phyloP scores from a whole-genome alignment of 2,888 invertebrate species.

The Pegoplata infirma region DNA sequence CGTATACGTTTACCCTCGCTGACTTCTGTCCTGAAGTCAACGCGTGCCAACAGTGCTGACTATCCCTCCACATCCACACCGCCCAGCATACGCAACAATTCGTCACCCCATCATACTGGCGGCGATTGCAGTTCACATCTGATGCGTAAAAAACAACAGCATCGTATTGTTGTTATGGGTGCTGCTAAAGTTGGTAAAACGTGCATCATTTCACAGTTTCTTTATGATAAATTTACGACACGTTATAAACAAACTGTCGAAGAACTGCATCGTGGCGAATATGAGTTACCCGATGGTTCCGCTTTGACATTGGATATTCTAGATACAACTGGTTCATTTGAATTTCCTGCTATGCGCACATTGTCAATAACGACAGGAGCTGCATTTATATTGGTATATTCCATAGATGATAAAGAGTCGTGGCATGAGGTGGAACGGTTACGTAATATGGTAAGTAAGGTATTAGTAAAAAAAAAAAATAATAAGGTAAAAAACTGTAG shows the following conservation, averaged over 20 bases:
- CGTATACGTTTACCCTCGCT: slow-evolving; percentile 71
- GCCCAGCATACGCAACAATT: slow-evolving; percentile 19
- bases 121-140: slow-evolving; percentile 36
- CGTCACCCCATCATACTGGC: background rate
- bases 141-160: slow-evolving; percentile 71
- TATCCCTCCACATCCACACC: slow-evolving; percentile 50
- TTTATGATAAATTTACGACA: slow-evolving; percentile 80
- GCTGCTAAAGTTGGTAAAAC: slow-evolving; percentile 82
- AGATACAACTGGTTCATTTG: slow-evolving; percentile 84
- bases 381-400: slow-evolving; percentile 86
- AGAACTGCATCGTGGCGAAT: slow-evolving; percentile 80
- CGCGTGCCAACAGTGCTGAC: slow-evolving; percentile 61
- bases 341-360: slow-evolving; percentile 87
- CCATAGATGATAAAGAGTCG: slow-evolving; percentile 81
- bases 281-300: slow-evolving; percentile 77
- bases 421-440: slow-evolving; percentile 80
- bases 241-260: slow-evolving; percentile 83
- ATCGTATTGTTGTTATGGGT: slow-evolving; percentile 77
- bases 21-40: slow-evolving; percentile 65
- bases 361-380: slow-evolving; percentile 86
- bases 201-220: slow-evolving; percentile 81
- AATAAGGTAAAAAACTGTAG: no score
- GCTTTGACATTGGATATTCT: slow-evolving; percentile 83
- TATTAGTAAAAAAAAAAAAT: no score
- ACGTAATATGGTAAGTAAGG: slow-evolving; percentile 77